A percentile compares a stretch with the other conserved stretches of the same genome.
Conservation (phyloP, 1,140 invertebrate genomes). For the Apis dorsata region DNA sequence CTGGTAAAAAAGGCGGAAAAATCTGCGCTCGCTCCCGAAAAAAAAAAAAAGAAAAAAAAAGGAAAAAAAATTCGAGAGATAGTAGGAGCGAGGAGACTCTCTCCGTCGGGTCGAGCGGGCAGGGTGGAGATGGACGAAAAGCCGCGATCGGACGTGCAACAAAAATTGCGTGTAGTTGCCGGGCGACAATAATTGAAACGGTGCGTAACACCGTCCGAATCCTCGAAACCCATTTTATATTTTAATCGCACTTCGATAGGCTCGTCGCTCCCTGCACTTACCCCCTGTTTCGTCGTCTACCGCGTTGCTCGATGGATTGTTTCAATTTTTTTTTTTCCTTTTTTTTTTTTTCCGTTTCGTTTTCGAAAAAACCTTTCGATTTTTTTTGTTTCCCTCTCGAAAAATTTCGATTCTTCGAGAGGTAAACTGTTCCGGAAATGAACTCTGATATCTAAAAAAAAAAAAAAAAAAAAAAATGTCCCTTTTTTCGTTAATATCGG, state of each 20-base stretch:
- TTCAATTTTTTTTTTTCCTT: too few species aligned
- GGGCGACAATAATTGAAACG: conserved; percentile 77
- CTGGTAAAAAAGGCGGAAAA: conserved; percentile 64
- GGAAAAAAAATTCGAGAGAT: conserved; percentile 51
- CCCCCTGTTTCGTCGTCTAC: not conserved
- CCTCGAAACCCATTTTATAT: conserved; percentile 79
- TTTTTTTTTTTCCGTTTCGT: not conserved
- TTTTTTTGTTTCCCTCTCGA: too few species aligned
- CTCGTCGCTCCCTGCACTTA: conserved; percentile 14
- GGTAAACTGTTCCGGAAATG: too few species aligned
- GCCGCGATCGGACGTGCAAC: conserved; percentile 68
- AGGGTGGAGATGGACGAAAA: conserved; percentile 66
- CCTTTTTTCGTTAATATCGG: too few species aligned
- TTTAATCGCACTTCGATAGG: conserved; percentile 77
- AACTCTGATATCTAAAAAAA: too few species aligned
- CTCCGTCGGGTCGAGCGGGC: conserved; percentile 3
- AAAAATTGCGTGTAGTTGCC: conserved; percentile 73
- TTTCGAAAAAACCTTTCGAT: too few species aligned
- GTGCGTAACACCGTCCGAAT: conserved; percentile 77
- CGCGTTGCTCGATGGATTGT: not conserved
- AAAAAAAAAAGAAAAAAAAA: not conserved
- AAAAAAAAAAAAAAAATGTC: too few species aligned
- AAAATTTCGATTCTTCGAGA: too few species aligned
- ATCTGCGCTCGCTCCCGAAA: conserved; percentile 50
- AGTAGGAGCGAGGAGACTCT: conserved; percentile 49